These are phyloP conservation scores for Galeopsomyia nigrocyanea DNA, from an alignment of 2,888 invertebrate species.

Conservation along the genomic window DNA sequence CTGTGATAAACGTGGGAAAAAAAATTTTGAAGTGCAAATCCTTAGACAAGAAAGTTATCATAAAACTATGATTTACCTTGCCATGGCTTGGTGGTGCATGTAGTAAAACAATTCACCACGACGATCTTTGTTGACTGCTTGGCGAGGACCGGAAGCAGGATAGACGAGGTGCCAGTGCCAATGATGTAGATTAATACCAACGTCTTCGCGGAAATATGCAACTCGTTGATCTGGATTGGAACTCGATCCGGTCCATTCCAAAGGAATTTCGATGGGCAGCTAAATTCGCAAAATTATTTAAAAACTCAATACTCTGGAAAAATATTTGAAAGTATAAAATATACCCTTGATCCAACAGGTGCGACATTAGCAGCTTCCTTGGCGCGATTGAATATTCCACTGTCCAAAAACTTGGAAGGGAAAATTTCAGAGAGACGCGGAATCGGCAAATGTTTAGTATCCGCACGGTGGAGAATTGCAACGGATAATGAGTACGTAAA, in stretches of 20 bases:
- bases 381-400: slow-evolving; percentile 78
- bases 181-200: slow-evolving; percentile 87
- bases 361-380: slow-evolving; percentile 78
- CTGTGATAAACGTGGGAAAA: not conserved
- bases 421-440: slow-evolving; percentile 84
- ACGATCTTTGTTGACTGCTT: slow-evolving; percentile 81
- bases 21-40: not conserved
- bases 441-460: slow-evolving; percentile 78
- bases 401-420: slow-evolving; percentile 86
- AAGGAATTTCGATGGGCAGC: slow-evolving; percentile 78
- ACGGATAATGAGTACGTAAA: slow-evolving; percentile 86
- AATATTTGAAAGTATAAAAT: not conserved
- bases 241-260: slow-evolving; percentile 81
- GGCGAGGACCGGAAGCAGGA: slow-evolving; percentile 78
- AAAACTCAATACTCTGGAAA: slow-evolving; percentile 1
- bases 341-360: slow-evolving; percentile 75
- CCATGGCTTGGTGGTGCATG: slow-evolving; percentile 81
- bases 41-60: not conserved
- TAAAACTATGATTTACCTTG: slow-evolving; percentile 63
- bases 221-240: slow-evolving; percentile 83
- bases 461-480: slow-evolving; percentile 79
- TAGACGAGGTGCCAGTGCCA: slow-evolving; percentile 95
- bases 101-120: slow-evolving; percentile 86
- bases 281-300: slow-evolving; percentile 54
- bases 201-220: slow-evolving; percentile 88